Evolutionary conservation across 2,888 invertebrate genomes (phyloP), one percentile per base, ranked within the genome.

Genomic region (Eubasilissa splendida): DNA sequence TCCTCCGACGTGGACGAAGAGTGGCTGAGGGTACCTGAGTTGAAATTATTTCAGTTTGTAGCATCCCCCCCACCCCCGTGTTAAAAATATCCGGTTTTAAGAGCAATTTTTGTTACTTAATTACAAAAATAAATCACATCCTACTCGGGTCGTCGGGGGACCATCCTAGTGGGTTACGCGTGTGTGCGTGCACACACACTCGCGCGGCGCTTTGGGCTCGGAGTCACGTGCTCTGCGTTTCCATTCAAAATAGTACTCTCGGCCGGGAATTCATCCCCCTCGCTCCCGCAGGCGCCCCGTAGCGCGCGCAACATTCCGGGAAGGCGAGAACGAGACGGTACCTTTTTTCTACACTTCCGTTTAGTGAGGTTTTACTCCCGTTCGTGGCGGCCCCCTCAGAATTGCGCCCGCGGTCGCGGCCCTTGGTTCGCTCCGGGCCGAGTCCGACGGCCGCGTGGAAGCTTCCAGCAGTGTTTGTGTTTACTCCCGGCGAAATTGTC

Each of bases 31-130:
- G 31, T 33, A 31, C 31, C 63, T 63, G 12, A 63, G 12, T 31
- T 10, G 42, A 12, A 63, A 31, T 63, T 63, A 63, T 63, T 31
- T 12, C 33, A 31, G 63, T 12, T 63, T 11, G 42, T 5, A 63
- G 31, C 10, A 33, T 33, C 14, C 14, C 68, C 14, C n/a, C 66
- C n/a, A 5, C 68, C 52, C 68, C 50, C 50, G 50, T 50, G 12
- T 68, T 50, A 52, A 68, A 68, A 68, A 68, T 50, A 68, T 68
- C 68, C 68, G 50, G 68, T 68, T 68, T 66, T 50, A 68, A 68
- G 50, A n/a, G 68, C 50, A 52, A 52, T 68, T 68, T 68, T 50
- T 52, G 50, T 33, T 50, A 68, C n/a, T 50, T 68, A 7, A 63
- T 14, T 68, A 68, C 50, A 50, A 68, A 68, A 68, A 66, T 50